A percentile compares a stretch with the other conserved stretches of the same genome.
Conservation (phyloP, 2,113 vertebrate species). For the Indri indri region DNA sequence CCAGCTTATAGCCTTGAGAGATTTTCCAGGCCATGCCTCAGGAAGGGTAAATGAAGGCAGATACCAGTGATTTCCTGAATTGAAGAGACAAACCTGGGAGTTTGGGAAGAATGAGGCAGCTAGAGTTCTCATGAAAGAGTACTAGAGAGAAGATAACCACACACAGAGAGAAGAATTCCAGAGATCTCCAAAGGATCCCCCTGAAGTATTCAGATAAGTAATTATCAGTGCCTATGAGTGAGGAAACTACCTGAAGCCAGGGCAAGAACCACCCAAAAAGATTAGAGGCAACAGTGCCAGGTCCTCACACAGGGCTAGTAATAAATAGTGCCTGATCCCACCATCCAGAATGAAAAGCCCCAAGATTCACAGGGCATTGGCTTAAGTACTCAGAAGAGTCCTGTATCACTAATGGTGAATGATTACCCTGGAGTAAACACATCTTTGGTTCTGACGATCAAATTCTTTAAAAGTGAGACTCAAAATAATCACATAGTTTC, state of each 20-base stretch:
- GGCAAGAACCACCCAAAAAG: not conserved
- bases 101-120: not conserved
- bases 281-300: not conserved
- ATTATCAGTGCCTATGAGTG: not conserved
- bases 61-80: not conserved
- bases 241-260: not conserved
- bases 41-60: not conserved
- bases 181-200: not conserved
- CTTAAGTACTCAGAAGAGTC: not conserved
- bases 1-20: not conserved
- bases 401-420: not conserved
- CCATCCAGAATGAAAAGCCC: not conserved
- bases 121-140: not conserved
- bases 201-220: not conserved
- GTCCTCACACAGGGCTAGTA: not conserved
- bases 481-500: not conserved
- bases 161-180: not conserved
- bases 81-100: not conserved
- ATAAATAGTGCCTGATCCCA: not conserved
- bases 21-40: not conserved
- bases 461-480: constrained; percentile 36
- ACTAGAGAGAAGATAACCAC: not conserved
- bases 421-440: not conserved
- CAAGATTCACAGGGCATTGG: not conserved
- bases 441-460: not conserved